phyloP scores from a whole-genome alignment of 2,797 vertebrate genomes.

The Brachymystax lenok region DNA sequence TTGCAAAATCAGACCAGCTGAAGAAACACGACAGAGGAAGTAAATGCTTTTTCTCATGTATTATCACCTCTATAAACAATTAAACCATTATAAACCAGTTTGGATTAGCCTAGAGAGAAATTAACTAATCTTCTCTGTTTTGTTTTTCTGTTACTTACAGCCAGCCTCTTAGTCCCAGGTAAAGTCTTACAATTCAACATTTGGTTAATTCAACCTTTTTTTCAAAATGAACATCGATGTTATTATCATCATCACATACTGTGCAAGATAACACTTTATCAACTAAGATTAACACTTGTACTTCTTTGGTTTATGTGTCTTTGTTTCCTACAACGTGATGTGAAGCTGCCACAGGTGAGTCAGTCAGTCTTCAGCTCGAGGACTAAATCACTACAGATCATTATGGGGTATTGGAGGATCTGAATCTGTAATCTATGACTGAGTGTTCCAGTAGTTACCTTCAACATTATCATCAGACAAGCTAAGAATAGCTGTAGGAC shows the following conservation, averaged over 20 bases:
- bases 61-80: not conserved
- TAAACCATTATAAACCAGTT: not conserved
- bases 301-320: not conserved
- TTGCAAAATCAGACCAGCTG: slow-evolving; percentile 67
- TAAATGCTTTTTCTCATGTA: slow-evolving; percentile 9
- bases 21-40: slow-evolving; percentile 79
- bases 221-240: not conserved
- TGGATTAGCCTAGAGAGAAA: not conserved
- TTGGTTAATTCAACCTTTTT: not conserved
- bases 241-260: not conserved
- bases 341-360: slow-evolving; percentile 76
- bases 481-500: not conserved
- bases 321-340: slow-evolving; percentile 23
- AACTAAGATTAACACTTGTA: slow-evolving; percentile 1
- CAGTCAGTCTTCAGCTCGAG: slow-evolving; percentile 55
- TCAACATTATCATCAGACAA: not conserved
- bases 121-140: not conserved
- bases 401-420: not conserved
- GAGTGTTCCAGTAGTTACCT: not conserved
- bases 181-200: slow-evolving; percentile 33
- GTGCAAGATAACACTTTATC: not conserved
- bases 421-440: not conserved
- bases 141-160: slow-evolving; percentile 47
- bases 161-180: slow-evolving; percentile 71
- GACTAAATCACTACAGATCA: not conserved